These are phyloP conservation scores for Aegithalos caudatus DNA, from an alignment of 2,113 vertebrate genomes.

Conservation along the genomic window DNA sequence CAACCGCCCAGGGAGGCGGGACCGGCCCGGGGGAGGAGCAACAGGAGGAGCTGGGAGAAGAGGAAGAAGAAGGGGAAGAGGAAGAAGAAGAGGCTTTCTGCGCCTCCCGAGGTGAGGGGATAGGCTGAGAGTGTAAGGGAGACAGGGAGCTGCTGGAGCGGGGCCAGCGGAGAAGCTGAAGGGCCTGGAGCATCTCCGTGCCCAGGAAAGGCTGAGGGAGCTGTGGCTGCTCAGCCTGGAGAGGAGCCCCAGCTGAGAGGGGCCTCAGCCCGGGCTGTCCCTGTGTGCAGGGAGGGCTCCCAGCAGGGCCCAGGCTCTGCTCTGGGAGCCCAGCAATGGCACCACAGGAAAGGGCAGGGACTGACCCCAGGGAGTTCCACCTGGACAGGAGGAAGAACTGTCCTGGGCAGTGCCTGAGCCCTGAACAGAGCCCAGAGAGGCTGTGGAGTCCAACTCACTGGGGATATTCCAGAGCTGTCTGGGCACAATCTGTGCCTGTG, in stretches of 20 bases:
- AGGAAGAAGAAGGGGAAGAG: rapidly evolving
- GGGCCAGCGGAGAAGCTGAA: not conserved
- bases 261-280: not conserved
- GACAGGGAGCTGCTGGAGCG: not conserved
- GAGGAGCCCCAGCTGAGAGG: not conserved
- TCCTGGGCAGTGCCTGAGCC: too few relatives aligned
- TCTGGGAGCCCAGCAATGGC: too few relatives aligned
- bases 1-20: not conserved
- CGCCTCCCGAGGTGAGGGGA: not conserved
- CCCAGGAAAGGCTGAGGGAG: not conserved
- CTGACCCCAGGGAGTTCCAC: too few relatives aligned
- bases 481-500: rapidly evolving
- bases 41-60: rapidly evolving
- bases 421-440: too few relatives aligned
- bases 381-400: too few relatives aligned
- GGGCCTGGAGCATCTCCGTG: not conserved
- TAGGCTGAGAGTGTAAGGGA: not conserved
- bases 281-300: not conserved
- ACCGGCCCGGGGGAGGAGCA: not conserved
- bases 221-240: not conserved
- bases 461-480: too few relatives aligned
- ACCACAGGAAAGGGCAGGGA: too few relatives aligned
- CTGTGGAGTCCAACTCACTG: too few relatives aligned
- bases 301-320: not conserved
- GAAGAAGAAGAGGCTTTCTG: rapidly evolving